Evolutionary conservation across 2,113 vertebrate genomes (phyloP), one percentile per base, ranked within the genome.

Genomic region (Ptilorrhoa leucosticta): DNA sequence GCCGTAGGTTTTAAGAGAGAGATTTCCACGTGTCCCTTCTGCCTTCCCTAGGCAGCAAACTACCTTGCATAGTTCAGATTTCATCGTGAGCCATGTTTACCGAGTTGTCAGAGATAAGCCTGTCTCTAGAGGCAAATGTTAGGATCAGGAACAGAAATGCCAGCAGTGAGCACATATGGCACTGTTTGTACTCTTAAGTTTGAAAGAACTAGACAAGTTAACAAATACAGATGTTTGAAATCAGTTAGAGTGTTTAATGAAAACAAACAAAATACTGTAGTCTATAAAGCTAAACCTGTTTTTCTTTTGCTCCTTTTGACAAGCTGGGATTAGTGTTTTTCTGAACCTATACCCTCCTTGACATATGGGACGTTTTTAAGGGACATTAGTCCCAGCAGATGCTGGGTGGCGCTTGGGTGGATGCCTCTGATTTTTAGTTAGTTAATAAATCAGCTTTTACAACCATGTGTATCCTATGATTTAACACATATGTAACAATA

Each of bases 171-270:
- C 97, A 96, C 97, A 97, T 97, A 96, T 97, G 97, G 97, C 94
- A 88, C 66, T 97, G 96, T 96, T 97, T 97, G 96, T 96, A 88
- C 94, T 97, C 93, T 86, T 88, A 91, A 87, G 87, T 96, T 96
- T 42, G 89, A 96, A 94, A 95, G 92, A 96, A 73, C 86, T 83
- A 95, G 96, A 96, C 87, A 94, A 96, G 90, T 96, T 97, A 95
- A 94, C 93, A 96, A 97, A 97, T 97, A 95, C 97, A 97, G 96
- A 96, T 97, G 97, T 97, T 97, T 96, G 94, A 96, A 97, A 97
- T 96, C 96, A 97, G 95, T 93, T 96, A 96, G 96, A 92, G 97
- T 97, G 97, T 97, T 97, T 96, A 97, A 97, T 90, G 95, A 97
- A 97, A 97, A 97, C 96, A 97, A 97, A 97, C 97, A 97, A 97